Base-by-base conservation (phyloP, 2,888 invertebrate genomes). In the Chalcis sispes region DNA sequence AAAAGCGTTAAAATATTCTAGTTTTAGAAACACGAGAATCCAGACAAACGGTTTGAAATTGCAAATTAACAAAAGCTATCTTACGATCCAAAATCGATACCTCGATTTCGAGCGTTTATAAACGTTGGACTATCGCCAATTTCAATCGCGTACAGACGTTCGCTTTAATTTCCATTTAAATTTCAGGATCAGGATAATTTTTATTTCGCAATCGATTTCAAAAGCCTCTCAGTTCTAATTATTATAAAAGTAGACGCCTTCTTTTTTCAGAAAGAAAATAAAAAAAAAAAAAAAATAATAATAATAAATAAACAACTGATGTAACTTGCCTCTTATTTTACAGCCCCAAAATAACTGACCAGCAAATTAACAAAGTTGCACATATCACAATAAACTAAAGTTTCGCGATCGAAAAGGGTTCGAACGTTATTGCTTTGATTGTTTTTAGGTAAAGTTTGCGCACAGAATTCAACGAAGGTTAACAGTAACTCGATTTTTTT, bases 311-410 rank as follows among this genome's bases (percentile, higher is more conserved):
- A n/a, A n/a, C n/a, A n/a, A n/a, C n/a, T n/a, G n/a, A n/a, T n/a
- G n/a, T 50, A 72, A 79, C 79, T 79, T 79, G 79, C 79, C 77
- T 79, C 40, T 69, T 54, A 27, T 70, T 75, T 77, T 36, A 67
- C 69, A 64, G 70, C 69, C 65, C 79, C 74, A 75, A 75, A 70
- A 52, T 64, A 50, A 65, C 2, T 52, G 77, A 70, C 72, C 73
- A 77, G 64, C n/a, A 46, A 61, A 36, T 56, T 54, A 13, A 7
- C n/a, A 36, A 23, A 62, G 65, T 58, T 36, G 61, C 54, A 67
- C 40, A 46, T 29, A 20, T 20, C 15, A 42, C 20, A 8, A 74
- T 32, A 52, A 52, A 50, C 20, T 8, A 48, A 32, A 18, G 15
- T 2, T 32, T 15, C 13, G n/a, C 10, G 50, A 69, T 40, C 15